Evolutionary conservation across 2,113 vertebrate species (phyloP).

Genomic region (Brienomyrus longianalis): DNA sequence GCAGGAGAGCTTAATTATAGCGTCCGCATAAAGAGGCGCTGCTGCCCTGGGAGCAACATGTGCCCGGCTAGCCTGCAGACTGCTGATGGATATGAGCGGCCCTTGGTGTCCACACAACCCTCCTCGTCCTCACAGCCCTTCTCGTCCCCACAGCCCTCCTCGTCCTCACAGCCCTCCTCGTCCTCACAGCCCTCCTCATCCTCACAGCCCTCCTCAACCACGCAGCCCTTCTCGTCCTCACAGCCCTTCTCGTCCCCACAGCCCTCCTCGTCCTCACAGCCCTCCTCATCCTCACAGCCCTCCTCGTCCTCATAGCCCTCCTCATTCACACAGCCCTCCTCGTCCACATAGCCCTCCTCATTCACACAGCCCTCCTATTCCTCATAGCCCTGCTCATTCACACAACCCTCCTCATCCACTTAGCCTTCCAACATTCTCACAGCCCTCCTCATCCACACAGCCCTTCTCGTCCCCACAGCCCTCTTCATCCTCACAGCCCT

Average conservation of each 20-base stretch:
- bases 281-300: not conserved
- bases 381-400: too few relatives aligned
- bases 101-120: not conserved
- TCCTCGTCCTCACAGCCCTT: not conserved
- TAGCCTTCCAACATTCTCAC: too few relatives aligned
- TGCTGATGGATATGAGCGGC: not conserved
- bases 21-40: not conserved
- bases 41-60: slow-evolving; percentile 1
- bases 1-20: slow-evolving; percentile 21
- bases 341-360: not conserved
- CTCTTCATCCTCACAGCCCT: not conserved
- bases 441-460: not conserved
- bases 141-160: not conserved
- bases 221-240: not conserved
- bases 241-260: not conserved
- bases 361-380: not conserved
- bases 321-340: not conserved
- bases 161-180: not conserved
- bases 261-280: not conserved
- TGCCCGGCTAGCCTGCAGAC: not conserved
- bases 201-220: not conserved
- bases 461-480: not conserved
- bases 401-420: too few relatives aligned
- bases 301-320: not conserved
- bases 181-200: not conserved